Evolutionary conservation across 2,888 invertebrate species (phyloP).

Genomic region (Leistus spinibarbis): DNA sequence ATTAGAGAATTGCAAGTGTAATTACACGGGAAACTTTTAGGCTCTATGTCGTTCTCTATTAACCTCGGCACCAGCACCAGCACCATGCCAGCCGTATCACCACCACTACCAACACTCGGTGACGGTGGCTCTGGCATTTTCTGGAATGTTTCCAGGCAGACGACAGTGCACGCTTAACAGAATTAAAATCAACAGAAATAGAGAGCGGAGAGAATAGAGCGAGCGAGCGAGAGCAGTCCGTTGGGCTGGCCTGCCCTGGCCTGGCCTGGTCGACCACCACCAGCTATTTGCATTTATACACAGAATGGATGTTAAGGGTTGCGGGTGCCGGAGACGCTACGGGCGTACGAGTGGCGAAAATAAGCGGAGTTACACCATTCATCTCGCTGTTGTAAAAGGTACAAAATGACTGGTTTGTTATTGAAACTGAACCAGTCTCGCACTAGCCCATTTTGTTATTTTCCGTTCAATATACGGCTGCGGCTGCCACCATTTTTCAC

Average conservation of each 20-base stretch:
- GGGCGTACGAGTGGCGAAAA: background rate
- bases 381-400: background rate
- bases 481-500: background rate
- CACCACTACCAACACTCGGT: background rate
- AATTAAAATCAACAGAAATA: background rate
- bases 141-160: background rate
- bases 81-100: background rate
- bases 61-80: slow-evolving; percentile 1
- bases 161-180: background rate
- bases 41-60: slow-evolving; percentile 2
- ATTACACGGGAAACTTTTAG: slow-evolving; percentile 16
- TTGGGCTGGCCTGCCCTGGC: no score
- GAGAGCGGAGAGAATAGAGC: background rate
- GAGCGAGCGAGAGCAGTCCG: background rate
- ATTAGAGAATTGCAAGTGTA: slow-evolving; percentile 21
- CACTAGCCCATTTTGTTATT: background rate
- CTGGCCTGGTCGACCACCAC: no score
- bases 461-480: background rate
- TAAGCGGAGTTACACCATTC: background rate
- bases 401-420: background rate
- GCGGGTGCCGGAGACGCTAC: background rate
- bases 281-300: background rate
- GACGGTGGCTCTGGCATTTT: background rate
- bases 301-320: background rate
- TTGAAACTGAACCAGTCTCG: background rate